phyloP scores from a whole-genome alignment of 2,113 vertebrate genomes.

The Oryzias celebensis region DNA sequence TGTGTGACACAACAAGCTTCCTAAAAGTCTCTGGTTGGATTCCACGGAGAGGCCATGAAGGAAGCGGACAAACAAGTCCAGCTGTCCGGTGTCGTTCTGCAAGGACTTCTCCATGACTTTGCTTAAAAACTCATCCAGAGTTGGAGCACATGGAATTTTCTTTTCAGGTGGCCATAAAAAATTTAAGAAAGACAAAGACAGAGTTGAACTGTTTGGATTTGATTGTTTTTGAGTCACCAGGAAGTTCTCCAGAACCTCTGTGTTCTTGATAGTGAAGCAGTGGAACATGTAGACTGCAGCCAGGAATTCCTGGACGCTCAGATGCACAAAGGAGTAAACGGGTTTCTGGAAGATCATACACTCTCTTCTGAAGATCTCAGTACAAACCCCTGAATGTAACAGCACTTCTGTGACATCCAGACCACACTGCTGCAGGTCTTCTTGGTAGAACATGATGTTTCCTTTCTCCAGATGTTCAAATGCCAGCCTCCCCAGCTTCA shows the following conservation, averaged over 20 bases:
- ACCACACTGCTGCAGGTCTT: too few species aligned
- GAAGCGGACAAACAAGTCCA: slow-evolving; percentile 3
- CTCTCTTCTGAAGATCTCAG: too few species aligned
- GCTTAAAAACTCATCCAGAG: background rate
- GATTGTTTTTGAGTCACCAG: background rate
- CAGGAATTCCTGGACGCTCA: slow-evolving; percentile 36
- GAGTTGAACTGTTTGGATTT: background rate
- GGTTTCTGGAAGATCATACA: background rate
- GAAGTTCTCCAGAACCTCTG: background rate
- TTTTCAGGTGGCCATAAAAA: too few species aligned
- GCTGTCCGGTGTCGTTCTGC: background rate
- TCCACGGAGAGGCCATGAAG: background rate
- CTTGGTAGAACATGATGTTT: too few species aligned
- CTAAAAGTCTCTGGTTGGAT: background rate
- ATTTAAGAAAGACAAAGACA: background rate
- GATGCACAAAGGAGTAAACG: slow-evolving; percentile 11
- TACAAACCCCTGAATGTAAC: too few species aligned
- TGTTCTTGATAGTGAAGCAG: background rate
- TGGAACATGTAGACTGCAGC: background rate
- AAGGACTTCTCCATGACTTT: background rate
- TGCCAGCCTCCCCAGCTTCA: too few species aligned
- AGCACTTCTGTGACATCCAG: too few species aligned
- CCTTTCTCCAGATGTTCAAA: too few species aligned
- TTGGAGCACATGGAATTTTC: too few species aligned
- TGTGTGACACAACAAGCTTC: background rate